Base-by-base conservation (phyloP, 2,888 invertebrate genomes). In the Thumatha senex region DNA sequence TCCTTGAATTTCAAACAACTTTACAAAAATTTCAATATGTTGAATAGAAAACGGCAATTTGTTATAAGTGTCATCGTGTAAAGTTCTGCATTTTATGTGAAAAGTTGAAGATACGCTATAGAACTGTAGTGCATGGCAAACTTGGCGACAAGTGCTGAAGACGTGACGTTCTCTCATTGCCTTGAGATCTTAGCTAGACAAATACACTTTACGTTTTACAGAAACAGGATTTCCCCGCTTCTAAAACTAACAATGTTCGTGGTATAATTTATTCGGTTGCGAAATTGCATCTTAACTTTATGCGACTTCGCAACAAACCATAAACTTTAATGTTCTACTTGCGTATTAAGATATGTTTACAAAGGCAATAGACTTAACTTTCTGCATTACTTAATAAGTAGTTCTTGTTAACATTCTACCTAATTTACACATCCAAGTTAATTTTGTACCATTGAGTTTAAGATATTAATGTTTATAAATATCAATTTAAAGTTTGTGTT, bases 41-140 rank as follows among this genome's bases (percentile, higher is more conserved):
- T 77, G 75, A 76, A 74, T 79, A 73, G 76, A 74, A 77, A 84
- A 81, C 70, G 76, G 79, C 81, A 81, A 83, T 84, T 79, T 78
- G 78, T 80, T 82, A 79, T 80, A 77, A 80, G 76, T 76, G 78
- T 72, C 70, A 73, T 70, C 78, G 76, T 78, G 79, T 78, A 77
- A 86, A 87, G 82, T 89, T 84, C 77, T 70, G 70, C 78, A 84
- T 82, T 86, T 89, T 87, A 89, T 87, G 88, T 82, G 87, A 80
- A 87, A 89, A 89, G 82, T 89, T 89, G 80, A 61, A 73, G 83
- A 82, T 80, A 78, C 74, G 77, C 76, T 70, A 80, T 71, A 76
- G 75, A 76, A 72, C 69, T 76, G 72, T 66, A 71, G 72, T 65
- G 71, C 76, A 72, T 74, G 74, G 74, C 69, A 71, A 85, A 85